phyloP scores from a whole-genome alignment of 2,113 vertebrate species.

The Tinamus guttatus region DNA sequence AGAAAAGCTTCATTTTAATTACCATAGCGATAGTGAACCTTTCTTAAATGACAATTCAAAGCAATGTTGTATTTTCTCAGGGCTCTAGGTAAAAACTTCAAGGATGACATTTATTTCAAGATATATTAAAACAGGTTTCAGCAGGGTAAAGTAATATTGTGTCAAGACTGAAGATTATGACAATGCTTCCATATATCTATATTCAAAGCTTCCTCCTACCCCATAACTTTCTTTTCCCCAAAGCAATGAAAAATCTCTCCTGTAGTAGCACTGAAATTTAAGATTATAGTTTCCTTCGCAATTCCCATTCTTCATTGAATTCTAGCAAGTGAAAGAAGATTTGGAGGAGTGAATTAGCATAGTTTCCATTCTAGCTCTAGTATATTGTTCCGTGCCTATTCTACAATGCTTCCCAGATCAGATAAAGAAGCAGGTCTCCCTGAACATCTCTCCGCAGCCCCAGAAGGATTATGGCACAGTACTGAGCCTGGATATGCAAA shows the following conservation, averaged over 20 bases:
- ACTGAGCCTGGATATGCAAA: background rate
- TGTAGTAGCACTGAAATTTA: constrained; percentile 58
- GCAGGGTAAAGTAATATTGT: constrained; percentile 42
- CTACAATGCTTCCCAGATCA: constrained; percentile 35
- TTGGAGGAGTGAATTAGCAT: constrained; percentile 58
- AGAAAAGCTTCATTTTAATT: background rate
- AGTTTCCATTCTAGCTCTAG: constrained; percentile 28
- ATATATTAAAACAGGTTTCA: constrained; percentile 11
- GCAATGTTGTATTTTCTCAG: background rate
- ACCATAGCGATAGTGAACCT: rapidly evolving
- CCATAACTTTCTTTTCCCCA: background rate
- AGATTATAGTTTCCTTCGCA: constrained; percentile 51
- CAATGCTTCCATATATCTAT: constrained; percentile 40
- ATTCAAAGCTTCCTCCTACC: constrained; percentile 53
- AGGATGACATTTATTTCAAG: constrained; percentile 36
- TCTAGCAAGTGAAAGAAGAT: constrained; percentile 29
- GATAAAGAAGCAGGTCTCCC: background rate
- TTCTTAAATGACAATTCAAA: background rate
- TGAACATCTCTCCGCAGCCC: background rate
- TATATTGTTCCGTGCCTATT: constrained; percentile 44
- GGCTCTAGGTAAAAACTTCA: background rate
- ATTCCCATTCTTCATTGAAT: constrained; percentile 59
- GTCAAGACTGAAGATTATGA: constrained; percentile 58
- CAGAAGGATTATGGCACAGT: background rate
- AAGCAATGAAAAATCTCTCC: constrained; percentile 62